A percentile compares a stretch with the other conserved stretches of the same genome.
Evolutionary conservation across 2,113 vertebrate genomes (phyloP).

Genomic region (Mohoua ochrocephala): DNA sequence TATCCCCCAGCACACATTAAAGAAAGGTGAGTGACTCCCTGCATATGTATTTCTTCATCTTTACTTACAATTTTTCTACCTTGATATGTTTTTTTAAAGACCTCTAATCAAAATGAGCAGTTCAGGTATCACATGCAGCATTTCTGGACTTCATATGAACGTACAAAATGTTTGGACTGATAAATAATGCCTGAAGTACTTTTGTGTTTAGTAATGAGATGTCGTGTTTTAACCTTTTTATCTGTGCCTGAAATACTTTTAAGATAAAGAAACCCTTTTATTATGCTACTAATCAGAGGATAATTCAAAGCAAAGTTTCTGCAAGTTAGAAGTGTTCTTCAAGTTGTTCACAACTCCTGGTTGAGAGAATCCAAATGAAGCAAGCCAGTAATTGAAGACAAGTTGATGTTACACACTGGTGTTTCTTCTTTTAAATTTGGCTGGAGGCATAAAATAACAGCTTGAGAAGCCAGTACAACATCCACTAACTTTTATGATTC

Average conservation of each 20-base stretch:
- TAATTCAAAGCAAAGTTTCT: not conserved
- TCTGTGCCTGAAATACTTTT: not conserved
- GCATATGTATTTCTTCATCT: not conserved
- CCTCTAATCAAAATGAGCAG: not conserved
- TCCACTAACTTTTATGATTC: slow-evolving; percentile 6
- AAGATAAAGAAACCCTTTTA: not conserved
- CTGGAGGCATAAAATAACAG: slow-evolving; percentile 24
- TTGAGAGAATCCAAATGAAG: slow-evolving; percentile 1
- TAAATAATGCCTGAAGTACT: not conserved
- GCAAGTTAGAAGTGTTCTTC: not conserved
- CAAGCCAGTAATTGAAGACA: slow-evolving; percentile 9
- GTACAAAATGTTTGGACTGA: not conserved
- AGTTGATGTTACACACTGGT: slow-evolving; percentile 3
- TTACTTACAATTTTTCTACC: not conserved
- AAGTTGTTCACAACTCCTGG: not conserved
- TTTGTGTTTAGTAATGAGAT: not conserved
- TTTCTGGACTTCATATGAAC: not conserved
- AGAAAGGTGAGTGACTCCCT: not conserved
- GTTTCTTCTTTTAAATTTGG: slow-evolving; percentile 31
- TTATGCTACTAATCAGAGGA: not conserved
- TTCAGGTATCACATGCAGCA: not conserved
- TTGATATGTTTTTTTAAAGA: not conserved
- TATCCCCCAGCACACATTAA: not conserved
- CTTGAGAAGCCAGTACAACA: slow-evolving; percentile 21
- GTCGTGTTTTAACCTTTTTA: not conserved